These are phyloP conservation scores for Cremastinae sp. DNA, from an alignment of 2,888 invertebrate species.

Conservation along the genomic window DNA sequence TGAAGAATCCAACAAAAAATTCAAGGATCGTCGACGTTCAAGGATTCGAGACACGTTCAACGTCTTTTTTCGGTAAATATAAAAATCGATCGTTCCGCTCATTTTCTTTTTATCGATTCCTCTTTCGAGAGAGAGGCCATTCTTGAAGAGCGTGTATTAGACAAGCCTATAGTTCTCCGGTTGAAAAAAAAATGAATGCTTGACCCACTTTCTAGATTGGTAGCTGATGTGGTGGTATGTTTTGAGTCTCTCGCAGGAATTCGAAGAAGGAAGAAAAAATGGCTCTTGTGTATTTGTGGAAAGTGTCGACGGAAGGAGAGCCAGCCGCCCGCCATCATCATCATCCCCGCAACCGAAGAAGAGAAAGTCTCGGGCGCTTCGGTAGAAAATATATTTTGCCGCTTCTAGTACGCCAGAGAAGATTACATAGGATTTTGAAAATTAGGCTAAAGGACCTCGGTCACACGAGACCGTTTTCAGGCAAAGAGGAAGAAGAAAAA, in stretches of 20 bases:
- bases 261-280: conserved; percentile 37
- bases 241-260: conserved; percentile 29
- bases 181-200: conserved; percentile 36
- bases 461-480: conserved; percentile 21
- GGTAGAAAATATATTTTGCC: conserved; percentile 47
- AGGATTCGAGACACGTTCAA: conserved; percentile 23
- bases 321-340: conserved; percentile 20
- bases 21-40: neutral
- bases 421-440: conserved; percentile 58
- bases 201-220: conserved; percentile 51
- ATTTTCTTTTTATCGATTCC: neutral
- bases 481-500: conserved; percentile 31
- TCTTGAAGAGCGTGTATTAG: conserved; percentile 18
- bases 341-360: conserved; percentile 43
- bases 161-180: neutral
- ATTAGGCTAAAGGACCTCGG: conserved; percentile 44
- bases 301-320: conserved; percentile 26
- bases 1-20: conserved; percentile 3
- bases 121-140: neutral
- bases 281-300: conserved; percentile 4
- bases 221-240: conserved; percentile 30
- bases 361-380: conserved; percentile 45
- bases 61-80: conserved; percentile 7
- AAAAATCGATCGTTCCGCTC: too few species aligned
- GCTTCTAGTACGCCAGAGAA: conserved; percentile 9